These are phyloP conservation scores for Anguilla obscura DNA, from an alignment of 2,797 vertebrate genomes.

Conservation along the genomic window DNA sequence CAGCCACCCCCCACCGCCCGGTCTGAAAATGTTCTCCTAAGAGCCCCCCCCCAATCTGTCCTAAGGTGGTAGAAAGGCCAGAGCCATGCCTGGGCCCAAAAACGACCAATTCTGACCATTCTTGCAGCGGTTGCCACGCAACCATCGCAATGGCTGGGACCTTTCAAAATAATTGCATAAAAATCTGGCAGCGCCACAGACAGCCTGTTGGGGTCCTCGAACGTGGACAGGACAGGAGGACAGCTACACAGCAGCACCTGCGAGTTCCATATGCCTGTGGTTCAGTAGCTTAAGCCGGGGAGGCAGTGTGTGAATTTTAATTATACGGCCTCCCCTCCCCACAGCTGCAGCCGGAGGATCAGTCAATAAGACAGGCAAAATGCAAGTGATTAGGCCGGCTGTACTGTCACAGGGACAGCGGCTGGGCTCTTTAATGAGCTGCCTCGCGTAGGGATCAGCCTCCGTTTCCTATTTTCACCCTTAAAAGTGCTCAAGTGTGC, in stretches of 20 bases:
- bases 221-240: neutral
- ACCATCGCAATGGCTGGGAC: neutral
- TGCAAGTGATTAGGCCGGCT: neutral
- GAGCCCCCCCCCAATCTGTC: too few species aligned
- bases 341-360: conserved; percentile 24
- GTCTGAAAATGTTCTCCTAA: too few species aligned
- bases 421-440: neutral
- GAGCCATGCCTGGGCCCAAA: conserved; percentile 22
- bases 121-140: conserved; percentile 26
- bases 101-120: conserved; percentile 41
- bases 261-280: conserved; percentile 29
- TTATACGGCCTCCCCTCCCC: neutral
- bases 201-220: conserved; percentile 20
- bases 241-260: conserved; percentile 27
- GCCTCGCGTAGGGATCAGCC: neutral
- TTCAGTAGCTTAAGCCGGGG: conserved; percentile 12
- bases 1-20: neutral
- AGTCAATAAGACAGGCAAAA: conserved; percentile 15
- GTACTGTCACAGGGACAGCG: neutral
- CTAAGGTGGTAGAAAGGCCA: neutral
- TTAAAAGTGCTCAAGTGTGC: neutral
- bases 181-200: neutral
- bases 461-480: neutral
- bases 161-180: neutral
- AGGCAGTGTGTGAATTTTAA: conserved; percentile 15